phyloP scores from a whole-genome alignment of 2,888 invertebrate genomes.

The Platynereis dumerilii region DNA sequence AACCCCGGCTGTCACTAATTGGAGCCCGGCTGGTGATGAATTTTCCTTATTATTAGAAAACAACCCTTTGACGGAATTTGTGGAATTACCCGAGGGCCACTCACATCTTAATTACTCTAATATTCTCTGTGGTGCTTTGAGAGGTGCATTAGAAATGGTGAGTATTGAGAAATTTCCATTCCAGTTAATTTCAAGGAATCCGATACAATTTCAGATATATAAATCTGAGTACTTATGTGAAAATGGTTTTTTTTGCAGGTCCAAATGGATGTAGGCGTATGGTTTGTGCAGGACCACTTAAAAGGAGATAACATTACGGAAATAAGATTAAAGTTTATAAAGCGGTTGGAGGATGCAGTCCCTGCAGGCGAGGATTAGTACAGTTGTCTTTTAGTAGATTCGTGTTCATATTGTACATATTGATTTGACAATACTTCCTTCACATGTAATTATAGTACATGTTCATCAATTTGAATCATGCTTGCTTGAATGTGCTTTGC shows the following conservation, averaged over 20 bases:
- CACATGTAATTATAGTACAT: no score
- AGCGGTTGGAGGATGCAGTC: slow-evolving; percentile 94
- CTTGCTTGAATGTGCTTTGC: no score
- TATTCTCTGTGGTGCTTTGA: slow-evolving; percentile 81
- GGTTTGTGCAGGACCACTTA: slow-evolving; percentile 93
- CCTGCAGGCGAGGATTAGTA: slow-evolving; percentile 94
- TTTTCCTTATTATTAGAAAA: slow-evolving; percentile 94
- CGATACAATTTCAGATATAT: no score
- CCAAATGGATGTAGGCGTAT: slow-evolving; percentile 91
- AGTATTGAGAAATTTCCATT: slow-evolving; percentile 20
- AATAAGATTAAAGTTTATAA: slow-evolving; percentile 90
- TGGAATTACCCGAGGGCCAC: slow-evolving; percentile 85
- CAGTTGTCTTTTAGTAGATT: no score
- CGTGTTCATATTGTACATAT: no score
- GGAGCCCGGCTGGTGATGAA: slow-evolving; percentile 94
- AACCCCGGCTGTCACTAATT: slow-evolving; percentile 90
- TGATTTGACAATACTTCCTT: no score
- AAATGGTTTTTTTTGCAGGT: slow-evolving; percentile 63
- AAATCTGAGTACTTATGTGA: not conserved
- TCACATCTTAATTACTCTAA: slow-evolving; percentile 88
- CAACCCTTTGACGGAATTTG: slow-evolving; percentile 96
- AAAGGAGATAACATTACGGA: slow-evolving; percentile 95
- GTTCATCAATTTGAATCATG: no score
- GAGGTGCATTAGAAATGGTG: slow-evolving; percentile 98
- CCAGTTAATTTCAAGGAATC: no score